Conservation (phyloP, 2,113 vertebrate species). For the Halichoerus grypus region DNA sequence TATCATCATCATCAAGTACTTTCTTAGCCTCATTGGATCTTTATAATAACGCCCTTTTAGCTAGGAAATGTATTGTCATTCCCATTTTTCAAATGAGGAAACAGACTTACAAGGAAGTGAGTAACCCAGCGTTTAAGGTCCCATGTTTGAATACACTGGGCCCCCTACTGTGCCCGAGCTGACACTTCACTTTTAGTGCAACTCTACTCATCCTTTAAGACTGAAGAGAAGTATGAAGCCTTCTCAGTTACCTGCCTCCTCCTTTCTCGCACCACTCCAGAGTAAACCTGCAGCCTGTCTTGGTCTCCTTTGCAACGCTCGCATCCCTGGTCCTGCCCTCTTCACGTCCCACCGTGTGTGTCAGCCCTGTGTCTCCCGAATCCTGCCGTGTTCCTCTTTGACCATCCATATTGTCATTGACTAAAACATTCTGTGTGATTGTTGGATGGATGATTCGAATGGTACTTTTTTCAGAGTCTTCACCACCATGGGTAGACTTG, state of each 20-base stretch:
- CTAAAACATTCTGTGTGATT: background rate
- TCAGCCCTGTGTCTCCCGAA: background rate
- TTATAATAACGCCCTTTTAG: background rate
- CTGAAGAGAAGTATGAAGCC: background rate
- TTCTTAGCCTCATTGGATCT: background rate
- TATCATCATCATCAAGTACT: background rate
- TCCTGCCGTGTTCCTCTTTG: background rate
- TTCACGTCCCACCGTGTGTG: accelerated
- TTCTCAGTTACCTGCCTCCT: background rate
- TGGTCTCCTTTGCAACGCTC: accelerated
- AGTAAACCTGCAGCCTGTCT: too few species aligned
- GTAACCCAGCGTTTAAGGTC: background rate
- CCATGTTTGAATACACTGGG: background rate
- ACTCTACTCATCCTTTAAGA: background rate
- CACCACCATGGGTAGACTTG: background rate
- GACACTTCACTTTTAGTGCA: background rate
- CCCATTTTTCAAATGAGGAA: background rate
- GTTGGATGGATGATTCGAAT: background rate
- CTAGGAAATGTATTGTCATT: background rate
- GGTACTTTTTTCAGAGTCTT: background rate
- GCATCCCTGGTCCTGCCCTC: background rate
- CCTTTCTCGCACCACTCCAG: background rate
- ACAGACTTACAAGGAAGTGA: background rate
- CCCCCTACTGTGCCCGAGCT: background rate
- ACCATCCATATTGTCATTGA: background rate